Evolutionary conservation across 2,113 vertebrate species (phyloP).

Genomic region (Serinus canaria): DNA sequence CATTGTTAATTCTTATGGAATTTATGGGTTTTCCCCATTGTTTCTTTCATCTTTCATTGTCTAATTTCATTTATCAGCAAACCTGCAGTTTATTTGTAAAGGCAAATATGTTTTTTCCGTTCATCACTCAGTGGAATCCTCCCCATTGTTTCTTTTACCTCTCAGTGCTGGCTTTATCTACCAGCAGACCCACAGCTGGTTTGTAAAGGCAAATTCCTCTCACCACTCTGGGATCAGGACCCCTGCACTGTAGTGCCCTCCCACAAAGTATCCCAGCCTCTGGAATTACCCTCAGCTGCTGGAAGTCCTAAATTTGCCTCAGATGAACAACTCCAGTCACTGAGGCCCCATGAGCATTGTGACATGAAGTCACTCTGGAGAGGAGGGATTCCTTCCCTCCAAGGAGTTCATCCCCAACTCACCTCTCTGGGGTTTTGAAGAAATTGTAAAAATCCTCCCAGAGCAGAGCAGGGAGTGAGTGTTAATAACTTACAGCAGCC

Average conservation of each 20-base stretch:
- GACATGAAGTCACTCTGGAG: neutral
- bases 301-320: neutral
- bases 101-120: neutral
- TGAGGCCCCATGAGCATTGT: accelerated
- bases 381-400: neutral
- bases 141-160: neutral
- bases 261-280: accelerated
- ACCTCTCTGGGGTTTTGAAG: neutral
- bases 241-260: neutral
- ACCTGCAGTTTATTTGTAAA: neutral
- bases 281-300: neutral
- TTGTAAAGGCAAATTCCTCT: neutral
- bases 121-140: neutral
- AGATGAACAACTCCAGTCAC: neutral
- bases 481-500: conserved; percentile 5
- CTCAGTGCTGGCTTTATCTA: neutral
- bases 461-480: neutral
- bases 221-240: neutral
- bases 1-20: neutral
- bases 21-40: neutral
- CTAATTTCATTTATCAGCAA: neutral
- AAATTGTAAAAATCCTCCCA: neutral
- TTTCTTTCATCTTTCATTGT: neutral
- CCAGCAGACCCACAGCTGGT: neutral
- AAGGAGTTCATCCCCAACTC: neutral